These are phyloP conservation scores for Mesorhabditis spiculigera DNA, from an alignment of 2,888 invertebrate species.

Conservation along the genomic window DNA sequence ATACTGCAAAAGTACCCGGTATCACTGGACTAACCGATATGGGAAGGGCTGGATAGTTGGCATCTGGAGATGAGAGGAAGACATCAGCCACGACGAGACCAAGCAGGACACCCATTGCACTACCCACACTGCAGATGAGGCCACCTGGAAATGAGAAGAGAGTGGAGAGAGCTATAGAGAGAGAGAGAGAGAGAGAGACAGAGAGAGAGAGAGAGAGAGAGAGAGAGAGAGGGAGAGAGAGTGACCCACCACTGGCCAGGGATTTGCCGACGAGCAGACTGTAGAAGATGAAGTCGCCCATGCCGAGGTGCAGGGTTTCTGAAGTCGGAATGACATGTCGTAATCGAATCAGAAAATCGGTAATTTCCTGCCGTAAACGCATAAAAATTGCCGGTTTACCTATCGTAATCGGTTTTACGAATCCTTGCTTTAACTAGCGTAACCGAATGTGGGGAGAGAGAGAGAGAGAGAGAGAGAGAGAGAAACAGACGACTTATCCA, in stretches of 20 bases:
- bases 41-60: neutral
- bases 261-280: conserved; percentile 48
- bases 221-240: neutral
- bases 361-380: too few relatives aligned
- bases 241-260: conserved; percentile 18
- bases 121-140: neutral
- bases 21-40: neutral
- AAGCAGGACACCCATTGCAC: neutral
- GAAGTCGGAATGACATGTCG: conserved; percentile 8
- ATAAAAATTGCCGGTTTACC: too few relatives aligned
- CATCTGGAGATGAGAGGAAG: neutral
- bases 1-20: too few relatives aligned
- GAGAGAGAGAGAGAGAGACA: neutral
- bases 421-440: too few relatives aligned
- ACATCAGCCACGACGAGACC: neutral
- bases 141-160: neutral
- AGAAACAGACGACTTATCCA: neutral
- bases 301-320: conserved; percentile 45
- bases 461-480: neutral
- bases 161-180: neutral
- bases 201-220: neutral
- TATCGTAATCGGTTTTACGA: too few relatives aligned
- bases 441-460: neutral
- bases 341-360: too few relatives aligned
- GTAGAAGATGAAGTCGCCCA: conserved; percentile 54